A percentile compares a stretch with the other conserved stretches of the same genome.
phyloP scores from a whole-genome alignment of 2,113 vertebrate species.

The Leuciscus idus region DNA sequence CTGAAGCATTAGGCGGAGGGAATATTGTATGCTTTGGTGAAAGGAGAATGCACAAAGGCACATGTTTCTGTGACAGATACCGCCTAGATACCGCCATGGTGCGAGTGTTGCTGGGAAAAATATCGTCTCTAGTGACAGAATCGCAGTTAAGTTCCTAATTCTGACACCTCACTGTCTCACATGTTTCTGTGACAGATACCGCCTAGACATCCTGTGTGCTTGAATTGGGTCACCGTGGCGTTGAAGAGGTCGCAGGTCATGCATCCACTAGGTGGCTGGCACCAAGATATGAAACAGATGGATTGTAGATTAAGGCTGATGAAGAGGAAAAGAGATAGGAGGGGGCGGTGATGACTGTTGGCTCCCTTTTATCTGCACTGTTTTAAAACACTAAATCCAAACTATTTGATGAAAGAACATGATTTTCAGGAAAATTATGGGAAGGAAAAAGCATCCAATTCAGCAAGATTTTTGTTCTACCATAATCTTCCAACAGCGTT shows the following conservation, averaged over 20 bases:
- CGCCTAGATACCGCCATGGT: background rate
- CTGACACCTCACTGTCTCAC: no score
- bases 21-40: background rate
- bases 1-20: background rate
- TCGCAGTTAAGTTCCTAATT: no score
- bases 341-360: background rate
- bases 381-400: conserved; percentile 8
- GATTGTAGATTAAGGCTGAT: conserved; percentile 4
- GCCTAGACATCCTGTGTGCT: conserved; percentile 53
- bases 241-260: conserved; percentile 37
- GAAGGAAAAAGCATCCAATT: background rate
- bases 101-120: no score
- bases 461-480: background rate
- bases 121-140: no score
- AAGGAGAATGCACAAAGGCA: background rate
- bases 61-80: conserved; percentile 22
- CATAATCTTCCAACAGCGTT: no score
- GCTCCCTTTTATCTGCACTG: background rate
- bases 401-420: background rate
- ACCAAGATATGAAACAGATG: conserved; percentile 44
- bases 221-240: conserved; percentile 1
- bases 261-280: conserved; percentile 39
- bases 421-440: background rate
- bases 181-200: conserved; percentile 7
- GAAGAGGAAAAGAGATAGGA: background rate